Evolutionary conservation across 1,140 invertebrate genomes (phyloP).

Genomic region (Calycopis cecrops): DNA sequence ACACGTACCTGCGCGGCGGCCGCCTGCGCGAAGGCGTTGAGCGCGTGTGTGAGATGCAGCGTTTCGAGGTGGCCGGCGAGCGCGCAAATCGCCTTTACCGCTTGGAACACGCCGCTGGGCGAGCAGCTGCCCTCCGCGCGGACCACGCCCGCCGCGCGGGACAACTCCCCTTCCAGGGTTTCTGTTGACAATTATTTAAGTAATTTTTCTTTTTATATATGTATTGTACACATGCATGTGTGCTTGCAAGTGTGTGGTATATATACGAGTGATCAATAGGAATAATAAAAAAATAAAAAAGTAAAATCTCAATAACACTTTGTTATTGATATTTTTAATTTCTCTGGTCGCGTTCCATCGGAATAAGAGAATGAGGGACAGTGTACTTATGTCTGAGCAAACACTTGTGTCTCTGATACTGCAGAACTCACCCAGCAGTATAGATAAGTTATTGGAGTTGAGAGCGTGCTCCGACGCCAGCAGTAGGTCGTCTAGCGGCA

Average conservation of each 20-base stretch:
- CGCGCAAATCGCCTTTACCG: constrained; percentile 94
- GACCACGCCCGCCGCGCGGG: constrained; percentile 81
- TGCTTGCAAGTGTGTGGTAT: no score
- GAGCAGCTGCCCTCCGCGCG: constrained; percentile 73
- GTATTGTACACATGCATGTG: no score
- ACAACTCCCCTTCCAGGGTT: constrained; percentile 88
- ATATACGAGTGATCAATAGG: no score
- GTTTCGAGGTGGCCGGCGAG: constrained; percentile 92
- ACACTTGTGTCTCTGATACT: neutral
- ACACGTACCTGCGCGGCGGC: constrained; percentile 71
- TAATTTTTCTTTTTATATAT: no score
- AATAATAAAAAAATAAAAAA: no score
- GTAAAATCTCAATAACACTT: no score
- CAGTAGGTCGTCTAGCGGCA: constrained; percentile 85
- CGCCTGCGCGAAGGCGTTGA: constrained; percentile 82
- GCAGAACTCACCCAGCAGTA: constrained; percentile 80
- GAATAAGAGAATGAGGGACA: no score
- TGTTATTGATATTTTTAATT: no score
- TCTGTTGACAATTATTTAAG: no score
- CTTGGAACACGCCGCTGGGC: constrained; percentile 83
- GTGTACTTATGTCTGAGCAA: no score
- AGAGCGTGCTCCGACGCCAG: constrained; percentile 82
- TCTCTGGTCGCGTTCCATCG: no score
- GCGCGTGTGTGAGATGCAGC: constrained; percentile 84
- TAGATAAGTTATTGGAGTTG: constrained; percentile 85